Percentiles rank a stretch among this genome's conserved stretches.
phyloP scores from a whole-genome alignment of 2,888 invertebrate genomes.

The Cheilosia scutellata region DNA sequence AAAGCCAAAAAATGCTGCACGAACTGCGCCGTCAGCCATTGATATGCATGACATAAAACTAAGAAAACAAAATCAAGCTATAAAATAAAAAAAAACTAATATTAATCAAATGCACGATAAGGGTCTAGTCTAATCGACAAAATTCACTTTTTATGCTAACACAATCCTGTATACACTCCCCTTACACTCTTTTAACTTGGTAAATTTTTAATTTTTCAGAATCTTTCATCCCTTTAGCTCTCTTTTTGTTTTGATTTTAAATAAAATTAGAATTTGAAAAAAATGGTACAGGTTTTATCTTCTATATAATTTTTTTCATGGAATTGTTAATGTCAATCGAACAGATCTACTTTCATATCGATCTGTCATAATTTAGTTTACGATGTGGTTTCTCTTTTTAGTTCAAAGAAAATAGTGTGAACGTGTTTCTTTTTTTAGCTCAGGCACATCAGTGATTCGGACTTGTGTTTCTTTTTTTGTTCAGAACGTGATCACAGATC shows the following conservation, averaged over 20 bases:
- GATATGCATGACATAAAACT: slow-evolving; percentile 67
- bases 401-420: too few relatives aligned
- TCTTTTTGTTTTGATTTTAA: background rate
- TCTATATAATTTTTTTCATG: too few relatives aligned
- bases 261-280: background rate
- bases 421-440: too few relatives aligned
- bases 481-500: too few relatives aligned
- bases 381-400: too few relatives aligned
- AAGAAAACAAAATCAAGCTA: slow-evolving; percentile 1
- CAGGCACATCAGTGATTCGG: too few relatives aligned
- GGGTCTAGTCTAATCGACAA: slow-evolving; percentile 23
- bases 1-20: slow-evolving; percentile 62
- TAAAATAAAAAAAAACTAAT: slow-evolving; percentile 1
- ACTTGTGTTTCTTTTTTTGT: too few relatives aligned
- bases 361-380: too few relatives aligned
- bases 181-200: background rate
- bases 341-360: too few relatives aligned
- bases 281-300: background rate
- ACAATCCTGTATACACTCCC: background rate
- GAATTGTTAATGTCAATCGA: too few relatives aligned
- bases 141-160: slow-evolving; percentile 18
- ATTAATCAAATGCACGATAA: slow-evolving; percentile 49
- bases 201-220: slow-evolving; percentile 12
- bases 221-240: background rate
- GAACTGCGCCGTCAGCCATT: slow-evolving; percentile 62